Evolutionary conservation across 2,888 invertebrate genomes (phyloP), one percentile per base, ranked within the genome.

Genomic region (Elysia crispata): DNA sequence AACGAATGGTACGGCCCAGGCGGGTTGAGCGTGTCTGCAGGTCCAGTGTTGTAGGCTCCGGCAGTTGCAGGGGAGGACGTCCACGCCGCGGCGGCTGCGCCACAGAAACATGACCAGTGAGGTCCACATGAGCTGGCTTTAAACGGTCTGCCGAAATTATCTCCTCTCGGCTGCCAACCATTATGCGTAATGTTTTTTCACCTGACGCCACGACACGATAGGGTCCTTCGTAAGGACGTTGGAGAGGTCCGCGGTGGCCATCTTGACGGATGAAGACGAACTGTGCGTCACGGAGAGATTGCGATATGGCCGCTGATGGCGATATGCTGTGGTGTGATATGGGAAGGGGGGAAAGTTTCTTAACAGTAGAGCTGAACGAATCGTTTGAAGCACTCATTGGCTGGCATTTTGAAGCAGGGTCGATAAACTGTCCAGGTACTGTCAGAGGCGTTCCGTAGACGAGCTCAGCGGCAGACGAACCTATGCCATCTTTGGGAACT

Each of bases 361-460:
- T n/a, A 3, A 23, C 60, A 13, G 3, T 3, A 13, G 60, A 25
- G 3, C 13, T 3, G 60, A 23, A 13, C 3, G 60, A 6, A 15
- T 23, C 60, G 13, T n/a, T 60, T 60, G 60, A 28, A 18, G 67
- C n/a, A n/a, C n/a, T n/a, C n/a, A n/a, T n/a, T n/a, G n/a, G n/a
- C n/a, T n/a, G n/a, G n/a, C n/a, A n/a, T n/a, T n/a, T n/a, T n/a
- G n/a, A n/a, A n/a, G 18, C 8, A 15, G 28, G 18, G 25, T 66
- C 67, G 5, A 28, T 6, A 8, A 30, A 66, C 23, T 28, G 25
- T 3, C 73, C 73, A 11, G 73, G 73, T 13, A 73, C 57, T 20
- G 73, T 73, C 13, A 73, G 73, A 13, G 73, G 73, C 25, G 49
- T 25, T 25, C 73, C 73, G 20, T 50, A 73, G 11, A 73, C 73